A percentile compares a stretch with the other conserved stretches of the same genome.
phyloP scores from a whole-genome alignment of 2,888 invertebrate genomes.

The Leptinotarsa tumamoca region DNA sequence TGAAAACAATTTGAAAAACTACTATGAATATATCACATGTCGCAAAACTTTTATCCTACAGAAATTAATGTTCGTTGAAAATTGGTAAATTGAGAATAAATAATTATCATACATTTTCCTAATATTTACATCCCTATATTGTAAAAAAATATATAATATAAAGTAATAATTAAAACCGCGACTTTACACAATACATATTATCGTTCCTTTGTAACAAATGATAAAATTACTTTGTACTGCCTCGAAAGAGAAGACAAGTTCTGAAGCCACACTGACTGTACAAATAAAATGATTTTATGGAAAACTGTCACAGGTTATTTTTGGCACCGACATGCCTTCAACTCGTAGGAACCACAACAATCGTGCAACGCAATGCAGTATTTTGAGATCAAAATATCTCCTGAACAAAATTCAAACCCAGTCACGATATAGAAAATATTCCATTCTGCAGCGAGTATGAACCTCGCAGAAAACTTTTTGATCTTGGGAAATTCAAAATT shows the following conservation, averaged over 20 bases:
- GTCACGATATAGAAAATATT: not conserved
- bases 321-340: constrained; percentile 51
- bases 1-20: not conserved
- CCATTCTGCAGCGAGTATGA: not conserved
- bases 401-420: constrained; percentile 27
- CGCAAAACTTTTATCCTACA: constrained; percentile 29
- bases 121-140: constrained; percentile 45
- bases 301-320: constrained; percentile 41
- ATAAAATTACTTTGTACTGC: constrained; percentile 51
- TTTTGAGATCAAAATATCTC: constrained; percentile 58
- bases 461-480: no score
- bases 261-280: constrained; percentile 27
- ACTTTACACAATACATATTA: constrained; percentile 44
- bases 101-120: constrained; percentile 29
- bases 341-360: constrained; percentile 52
- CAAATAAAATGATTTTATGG: constrained; percentile 21
- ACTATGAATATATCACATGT: constrained; percentile 19
- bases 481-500: no score
- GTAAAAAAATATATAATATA: constrained; percentile 43
- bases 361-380: constrained; percentile 59
- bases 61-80: constrained; percentile 48
- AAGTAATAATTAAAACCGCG: constrained; percentile 46
- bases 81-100: constrained; percentile 35
- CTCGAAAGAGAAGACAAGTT: constrained; percentile 41
- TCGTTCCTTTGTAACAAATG: constrained; percentile 33